Base-by-base conservation (phyloP, 2,888 invertebrate species). In the Ophioninae sp. region DNA sequence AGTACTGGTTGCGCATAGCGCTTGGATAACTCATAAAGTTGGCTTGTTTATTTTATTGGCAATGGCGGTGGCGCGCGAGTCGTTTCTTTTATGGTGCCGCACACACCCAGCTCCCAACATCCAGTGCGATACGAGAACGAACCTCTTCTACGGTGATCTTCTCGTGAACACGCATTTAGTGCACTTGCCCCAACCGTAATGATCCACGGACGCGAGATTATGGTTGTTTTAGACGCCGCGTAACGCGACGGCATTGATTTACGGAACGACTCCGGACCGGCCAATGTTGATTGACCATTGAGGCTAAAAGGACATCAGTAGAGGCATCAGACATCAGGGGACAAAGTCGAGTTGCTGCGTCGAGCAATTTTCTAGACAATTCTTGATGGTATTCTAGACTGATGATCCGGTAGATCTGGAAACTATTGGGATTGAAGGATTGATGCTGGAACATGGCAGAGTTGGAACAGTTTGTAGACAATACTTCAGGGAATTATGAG, bases 21-120 rank as follows among this genome's bases (percentile, higher is more conserved):
- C 64, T 50, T 61, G 50, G 70, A 83, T 83, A 83, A 85, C 83
- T 86, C 86, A 85, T 86, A 83, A 86, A 86, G 76, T 76, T 75
- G 74, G 70, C 81, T 85, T 85, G 83, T 83, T 86, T 85, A 83
- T 86, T 86, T 86, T 85, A 85, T 86, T 85, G 86, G 76, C 72
- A 69, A 79, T 74, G 70, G 39, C 41, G 72, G 41, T 69, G 67
- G 59, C 65, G 77, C 41, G 68, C 56, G 21, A 56, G 39, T 21
- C 44, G 62, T 69, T 50, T 72, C 81, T 74, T 81, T 70, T 80
- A 76, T 23, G 50, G 56, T 76, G 67, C 75, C 75, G 76, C 75
- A 37, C 37, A 0, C 30, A 13, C 20, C 10, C 6, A n/a, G 20
- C 20, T 50, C 5, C 30, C 59, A 21, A 2, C 13, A 20, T 59